Conservation (phyloP, 2,888 invertebrate genomes). For the Pandemis corylana region DNA sequence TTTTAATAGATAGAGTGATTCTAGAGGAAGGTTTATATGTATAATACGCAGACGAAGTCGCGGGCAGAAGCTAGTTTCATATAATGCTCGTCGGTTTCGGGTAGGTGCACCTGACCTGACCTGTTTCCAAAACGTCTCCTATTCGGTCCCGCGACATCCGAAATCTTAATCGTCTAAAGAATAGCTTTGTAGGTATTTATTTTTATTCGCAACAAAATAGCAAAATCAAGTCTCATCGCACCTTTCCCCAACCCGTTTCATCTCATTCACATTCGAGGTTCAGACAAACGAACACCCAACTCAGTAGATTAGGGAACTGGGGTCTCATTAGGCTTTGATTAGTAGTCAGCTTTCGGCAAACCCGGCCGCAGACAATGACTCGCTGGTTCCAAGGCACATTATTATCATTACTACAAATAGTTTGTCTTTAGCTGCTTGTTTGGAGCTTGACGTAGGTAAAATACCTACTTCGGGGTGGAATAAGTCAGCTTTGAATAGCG, state of each 20-base stretch:
- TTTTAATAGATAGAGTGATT: no score
- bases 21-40: no score
- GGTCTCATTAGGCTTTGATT: slow-evolving; percentile 35
- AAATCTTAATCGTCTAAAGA: no score
- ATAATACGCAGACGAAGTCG: no score
- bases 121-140: no score
- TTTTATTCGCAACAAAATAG: not conserved
- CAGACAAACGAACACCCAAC: slow-evolving; percentile 25
- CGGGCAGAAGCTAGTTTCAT: no score
- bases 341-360: slow-evolving; percentile 23
- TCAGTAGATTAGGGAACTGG: slow-evolving; percentile 31
- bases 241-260: not conserved
- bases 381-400: slow-evolving; percentile 4
- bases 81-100: no score
- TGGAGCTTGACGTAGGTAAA: slow-evolving; percentile 18
- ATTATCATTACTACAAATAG: slow-evolving; percentile 19
- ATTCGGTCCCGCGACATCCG: no score
- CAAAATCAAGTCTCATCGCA: not conserved
- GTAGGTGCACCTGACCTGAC: no score
- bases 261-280: not conserved
- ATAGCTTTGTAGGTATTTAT: no score
- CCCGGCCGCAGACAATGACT: slow-evolving; percentile 20
- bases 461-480: not conserved
- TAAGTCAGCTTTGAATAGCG: no score
- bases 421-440: slow-evolving; percentile 10